phyloP scores from a whole-genome alignment of 2,888 invertebrate genomes.

The Neocrepidodera transversa region DNA sequence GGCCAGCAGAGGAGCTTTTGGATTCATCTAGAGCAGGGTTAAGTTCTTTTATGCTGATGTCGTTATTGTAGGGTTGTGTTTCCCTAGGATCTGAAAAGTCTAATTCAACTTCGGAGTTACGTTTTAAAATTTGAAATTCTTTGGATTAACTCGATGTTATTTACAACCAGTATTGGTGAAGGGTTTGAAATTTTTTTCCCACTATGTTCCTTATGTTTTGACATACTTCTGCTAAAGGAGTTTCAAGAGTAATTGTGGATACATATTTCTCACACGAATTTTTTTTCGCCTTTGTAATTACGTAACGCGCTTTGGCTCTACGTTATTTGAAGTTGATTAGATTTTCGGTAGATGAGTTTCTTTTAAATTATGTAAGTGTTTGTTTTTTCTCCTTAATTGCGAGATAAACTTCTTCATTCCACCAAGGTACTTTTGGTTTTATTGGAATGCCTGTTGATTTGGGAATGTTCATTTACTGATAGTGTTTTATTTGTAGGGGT shows the following conservation, averaged over 20 bases:
- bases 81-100: slow-evolving; percentile 8
- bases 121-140: not conserved
- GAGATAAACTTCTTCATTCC: slow-evolving; percentile 14
- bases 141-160: not conserved
- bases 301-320: slow-evolving; percentile 12
- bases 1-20: too few species aligned
- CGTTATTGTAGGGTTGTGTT: slow-evolving; percentile 1
- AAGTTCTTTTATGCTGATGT: slow-evolving; percentile 7
- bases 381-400: slow-evolving; percentile 12
- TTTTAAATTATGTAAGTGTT: slow-evolving; percentile 9
- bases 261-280: slow-evolving; percentile 8
- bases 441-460: not conserved
- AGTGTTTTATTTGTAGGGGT: slow-evolving; percentile 1
- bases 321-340: slow-evolving; percentile 17
- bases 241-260: slow-evolving; percentile 1
- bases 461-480: slow-evolving; percentile 8
- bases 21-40: too few species aligned
- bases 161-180: not conserved
- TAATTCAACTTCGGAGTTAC: not conserved
- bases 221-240: slow-evolving; percentile 13
- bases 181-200: not conserved
- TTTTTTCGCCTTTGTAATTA: slow-evolving; percentile 6
- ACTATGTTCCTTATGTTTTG: slow-evolving; percentile 10
- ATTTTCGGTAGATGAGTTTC: slow-evolving; percentile 6
- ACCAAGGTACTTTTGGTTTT: slow-evolving; percentile 22